Evolutionary conservation across 2,797 vertebrate species (phyloP), one percentile per base, ranked within the genome.

Genomic region (Loris lydekkerianus): DNA sequence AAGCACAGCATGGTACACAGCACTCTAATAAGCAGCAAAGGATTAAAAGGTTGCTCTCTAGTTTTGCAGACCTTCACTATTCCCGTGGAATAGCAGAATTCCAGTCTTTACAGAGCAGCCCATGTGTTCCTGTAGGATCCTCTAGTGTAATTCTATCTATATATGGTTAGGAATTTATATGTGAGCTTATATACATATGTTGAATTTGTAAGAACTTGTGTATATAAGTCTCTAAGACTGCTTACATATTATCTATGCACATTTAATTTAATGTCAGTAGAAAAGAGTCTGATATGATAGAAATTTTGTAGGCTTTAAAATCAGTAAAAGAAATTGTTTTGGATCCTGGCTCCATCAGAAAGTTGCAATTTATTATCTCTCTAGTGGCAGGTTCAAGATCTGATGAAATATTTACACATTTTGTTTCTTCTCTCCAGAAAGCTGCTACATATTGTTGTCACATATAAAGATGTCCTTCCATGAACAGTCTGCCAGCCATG

Each of bases 11-110:
- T 0, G 18, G 21, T 10, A 10, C 17, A 43, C 5, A 43, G n/a
- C 2, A 20, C 0, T 34, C 7, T 7, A 37, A 56, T 2, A 25
- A 85, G 6, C 1, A 17, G 27, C 10, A 2, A 7, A n/a, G 7
- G 46, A 65, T 2, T 13, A n/a, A 10, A 15, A 17, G 6, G 78
- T 18, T 4, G 0, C 6, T 43, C 40, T 37, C 5, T 7, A 49
- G 21, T 3, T 84, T 63, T 53, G 9, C 5, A 46, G 20, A 40
- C 3, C 2, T 40, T 27, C 25, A 13, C 37, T 37, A 34, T 85
- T 46, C 80, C 67, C 9, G 21, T 37, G 78, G 56, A 75, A 53
- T 11, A 70, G 31, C 15, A 80, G 15, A 2, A 18, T 46, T 83
- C 31, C n/a, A 23, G 40, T 34, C 15, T 61, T 4, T 29, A 29